A percentile compares a stretch with the other conserved stretches of the same genome.
These are phyloP conservation scores for Morelia viridis DNA, from an alignment of 2,797 vertebrate genomes.

Conservation along the genomic window DNA sequence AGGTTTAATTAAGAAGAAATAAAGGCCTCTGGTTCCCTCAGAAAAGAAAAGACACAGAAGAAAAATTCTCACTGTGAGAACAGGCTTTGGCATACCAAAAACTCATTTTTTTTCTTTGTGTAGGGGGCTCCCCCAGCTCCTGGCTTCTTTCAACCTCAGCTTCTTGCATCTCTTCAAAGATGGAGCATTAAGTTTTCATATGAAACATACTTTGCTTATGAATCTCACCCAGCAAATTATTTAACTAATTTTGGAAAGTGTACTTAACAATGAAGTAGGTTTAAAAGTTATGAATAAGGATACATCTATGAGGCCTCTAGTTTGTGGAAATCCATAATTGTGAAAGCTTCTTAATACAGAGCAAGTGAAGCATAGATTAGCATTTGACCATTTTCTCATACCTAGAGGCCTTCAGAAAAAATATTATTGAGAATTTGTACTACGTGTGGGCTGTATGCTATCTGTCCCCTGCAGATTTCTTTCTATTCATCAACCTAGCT, in stretches of 20 bases:
- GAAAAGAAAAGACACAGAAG: neutral
- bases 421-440: neutral
- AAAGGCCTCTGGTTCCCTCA: neutral
- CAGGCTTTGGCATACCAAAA: neutral
- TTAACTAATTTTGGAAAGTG: neutral
- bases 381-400: too few species aligned
- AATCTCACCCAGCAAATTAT: neutral
- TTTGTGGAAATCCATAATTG: neutral
- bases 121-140: neutral
- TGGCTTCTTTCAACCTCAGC: neutral
- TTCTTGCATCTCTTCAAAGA: neutral
- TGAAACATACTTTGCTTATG: neutral
- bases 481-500: neutral
- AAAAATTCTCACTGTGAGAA: constrained; percentile 10
- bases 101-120: neutral
- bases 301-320: neutral
- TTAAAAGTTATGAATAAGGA: neutral
- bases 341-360: neutral
- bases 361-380: neutral
- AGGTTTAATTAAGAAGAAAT: constrained; percentile 36
- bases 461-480: neutral
- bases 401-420: too few species aligned
- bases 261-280: neutral
- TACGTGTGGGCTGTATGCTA: neutral
- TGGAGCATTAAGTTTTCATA: neutral